These are phyloP conservation scores for Eilema griseolum DNA, from an alignment of 2,888 invertebrate genomes.

Conservation along the genomic window DNA sequence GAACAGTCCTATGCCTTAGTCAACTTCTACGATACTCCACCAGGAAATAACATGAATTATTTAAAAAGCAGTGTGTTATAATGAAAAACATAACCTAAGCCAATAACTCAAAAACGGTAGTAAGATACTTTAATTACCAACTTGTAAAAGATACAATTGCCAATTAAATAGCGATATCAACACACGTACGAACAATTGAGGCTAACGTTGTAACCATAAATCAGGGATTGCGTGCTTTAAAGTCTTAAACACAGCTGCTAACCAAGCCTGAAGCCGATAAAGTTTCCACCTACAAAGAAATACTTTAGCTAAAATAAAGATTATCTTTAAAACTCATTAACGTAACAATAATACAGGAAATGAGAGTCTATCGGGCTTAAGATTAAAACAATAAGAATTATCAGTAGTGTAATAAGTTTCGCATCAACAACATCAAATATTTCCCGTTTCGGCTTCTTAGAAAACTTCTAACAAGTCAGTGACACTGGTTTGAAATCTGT, in stretches of 20 bases:
- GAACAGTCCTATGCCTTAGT: too few species aligned
- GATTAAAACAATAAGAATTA: slow-evolving; percentile 7
- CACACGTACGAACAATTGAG: slow-evolving; percentile 30
- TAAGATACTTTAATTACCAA: background rate
- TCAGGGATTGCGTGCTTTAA: slow-evolving; percentile 43
- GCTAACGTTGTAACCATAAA: slow-evolving; percentile 41
- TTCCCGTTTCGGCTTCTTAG: slow-evolving; percentile 31
- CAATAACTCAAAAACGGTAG: background rate
- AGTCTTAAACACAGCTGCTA: slow-evolving; percentile 46
- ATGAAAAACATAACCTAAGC: background rate
- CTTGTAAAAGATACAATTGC: slow-evolving; percentile 1
- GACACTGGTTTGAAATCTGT: slow-evolving; percentile 54
- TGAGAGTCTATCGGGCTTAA: slow-evolving; percentile 8
- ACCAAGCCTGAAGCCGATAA: slow-evolving; percentile 41
- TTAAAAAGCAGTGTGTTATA: background rate
- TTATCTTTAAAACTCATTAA: slow-evolving; percentile 23
- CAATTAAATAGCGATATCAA: slow-evolving; percentile 1
- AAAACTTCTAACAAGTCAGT: slow-evolving; percentile 57
- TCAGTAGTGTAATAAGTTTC: slow-evolving; percentile 13
- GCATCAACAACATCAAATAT: slow-evolving; percentile 25
- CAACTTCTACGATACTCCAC: too few species aligned
- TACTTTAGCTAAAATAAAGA: slow-evolving; percentile 22
- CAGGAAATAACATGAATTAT: too few species aligned
- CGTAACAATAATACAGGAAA: slow-evolving; percentile 21
- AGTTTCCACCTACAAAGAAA: slow-evolving; percentile 41